phyloP scores from a whole-genome alignment of 2,888 invertebrate genomes.

The Halictus ligatus region DNA sequence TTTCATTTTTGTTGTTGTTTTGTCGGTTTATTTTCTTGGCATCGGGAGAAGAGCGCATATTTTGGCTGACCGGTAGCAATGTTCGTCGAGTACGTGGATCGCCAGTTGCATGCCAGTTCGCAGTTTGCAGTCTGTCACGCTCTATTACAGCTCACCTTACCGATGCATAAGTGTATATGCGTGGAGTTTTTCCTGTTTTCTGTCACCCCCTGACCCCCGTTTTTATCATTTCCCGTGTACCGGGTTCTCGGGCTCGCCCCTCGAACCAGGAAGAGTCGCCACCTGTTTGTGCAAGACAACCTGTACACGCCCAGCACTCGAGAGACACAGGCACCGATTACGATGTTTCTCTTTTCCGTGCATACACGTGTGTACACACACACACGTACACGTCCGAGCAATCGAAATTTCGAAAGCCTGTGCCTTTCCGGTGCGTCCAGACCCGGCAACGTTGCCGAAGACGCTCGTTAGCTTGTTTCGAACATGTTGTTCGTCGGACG shows the following conservation, averaged over 20 bases:
- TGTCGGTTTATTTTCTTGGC: not conserved
- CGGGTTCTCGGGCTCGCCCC: not conserved
- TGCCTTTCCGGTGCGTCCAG: not conserved
- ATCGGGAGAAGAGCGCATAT: not conserved
- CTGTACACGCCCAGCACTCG: not conserved
- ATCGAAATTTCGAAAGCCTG: not conserved
- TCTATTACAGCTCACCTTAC: constrained; percentile 56
- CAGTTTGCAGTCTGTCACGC: constrained; percentile 59
- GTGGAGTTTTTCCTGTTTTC: constrained; percentile 14
- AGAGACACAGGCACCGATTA: not conserved
- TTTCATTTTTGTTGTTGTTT: not conserved
- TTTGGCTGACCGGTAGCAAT: constrained; percentile 42
- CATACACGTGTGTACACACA: not conserved
- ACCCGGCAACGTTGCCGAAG: not conserved
- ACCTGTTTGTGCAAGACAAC: not conserved
- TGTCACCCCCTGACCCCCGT: not conserved
- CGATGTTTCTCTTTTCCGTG: not conserved
- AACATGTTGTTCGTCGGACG: not conserved
- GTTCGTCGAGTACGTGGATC: constrained; percentile 56
- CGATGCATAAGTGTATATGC: constrained; percentile 59
- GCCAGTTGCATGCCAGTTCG: constrained; percentile 62
- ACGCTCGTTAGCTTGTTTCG: constrained; percentile 12
- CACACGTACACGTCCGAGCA: not conserved
- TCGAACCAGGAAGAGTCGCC: not conserved
- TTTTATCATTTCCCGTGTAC: not conserved